A percentile compares a stretch with the other conserved stretches of the same genome.
These are phyloP conservation scores for Platanista minor DNA, from an alignment of 2,113 vertebrate genomes.

Conservation along the genomic window DNA sequence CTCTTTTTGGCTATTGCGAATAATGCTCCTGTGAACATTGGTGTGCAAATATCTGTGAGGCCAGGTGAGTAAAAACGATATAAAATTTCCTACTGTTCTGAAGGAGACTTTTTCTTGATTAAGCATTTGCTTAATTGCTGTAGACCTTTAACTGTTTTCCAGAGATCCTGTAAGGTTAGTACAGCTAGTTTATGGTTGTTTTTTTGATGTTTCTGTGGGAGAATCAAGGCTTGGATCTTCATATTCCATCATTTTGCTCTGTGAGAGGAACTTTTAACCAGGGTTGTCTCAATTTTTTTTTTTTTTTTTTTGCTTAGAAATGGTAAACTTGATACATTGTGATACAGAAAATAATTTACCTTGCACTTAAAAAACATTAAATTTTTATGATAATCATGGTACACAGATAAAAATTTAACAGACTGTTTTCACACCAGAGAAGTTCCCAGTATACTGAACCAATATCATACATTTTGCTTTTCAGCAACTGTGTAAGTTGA, in stretches of 20 bases:
- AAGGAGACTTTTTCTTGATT: not conserved
- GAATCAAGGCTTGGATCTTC: not conserved
- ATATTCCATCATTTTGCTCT: not conserved
- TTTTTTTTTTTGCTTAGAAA: not conserved
- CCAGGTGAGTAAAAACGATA: not conserved
- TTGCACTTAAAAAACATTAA: not conserved
- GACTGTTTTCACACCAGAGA: not conserved
- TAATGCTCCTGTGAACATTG: not conserved
- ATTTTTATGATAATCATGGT: not conserved
- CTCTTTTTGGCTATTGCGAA: not conserved
- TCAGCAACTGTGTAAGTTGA: not conserved
- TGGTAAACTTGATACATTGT: not conserved
- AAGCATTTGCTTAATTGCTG: not conserved
- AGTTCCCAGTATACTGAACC: not conserved
- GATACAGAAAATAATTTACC: not conserved
- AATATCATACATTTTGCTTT: not conserved
- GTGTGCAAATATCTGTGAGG: not conserved
- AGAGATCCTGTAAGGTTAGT: not conserved
- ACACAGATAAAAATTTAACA: not conserved
- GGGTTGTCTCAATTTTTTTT: no score
- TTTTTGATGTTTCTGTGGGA: not conserved
- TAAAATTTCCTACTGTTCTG: not conserved
- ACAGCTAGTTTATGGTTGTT: rapidly evolving
- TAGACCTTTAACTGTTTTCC: not conserved
- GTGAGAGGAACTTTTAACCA: not conserved